Percentiles rank a stretch among this genome's conserved stretches.
phyloP scores from a whole-genome alignment of 2,797 vertebrate species.

The Diceros bicornis region DNA sequence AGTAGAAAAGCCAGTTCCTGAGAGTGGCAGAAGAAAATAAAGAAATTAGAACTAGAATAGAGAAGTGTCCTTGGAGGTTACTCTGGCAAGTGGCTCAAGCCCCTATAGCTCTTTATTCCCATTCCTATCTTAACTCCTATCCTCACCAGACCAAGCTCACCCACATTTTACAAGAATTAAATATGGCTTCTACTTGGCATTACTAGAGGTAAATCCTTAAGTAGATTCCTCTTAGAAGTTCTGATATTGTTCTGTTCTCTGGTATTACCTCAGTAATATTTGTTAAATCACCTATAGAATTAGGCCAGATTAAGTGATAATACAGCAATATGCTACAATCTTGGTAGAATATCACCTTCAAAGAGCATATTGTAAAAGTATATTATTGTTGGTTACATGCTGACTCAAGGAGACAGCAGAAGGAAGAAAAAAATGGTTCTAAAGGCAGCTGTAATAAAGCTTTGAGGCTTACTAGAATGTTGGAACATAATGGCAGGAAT shows the following conservation, averaged over 20 bases:
- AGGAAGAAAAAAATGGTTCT: not conserved
- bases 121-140: not conserved
- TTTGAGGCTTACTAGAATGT: not conserved
- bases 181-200: not conserved
- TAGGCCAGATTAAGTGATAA: not conserved
- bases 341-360: not conserved
- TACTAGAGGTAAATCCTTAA: constrained; percentile 25
- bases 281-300: not conserved
- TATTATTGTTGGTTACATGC: constrained; percentile 5
- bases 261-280: not conserved
- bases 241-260: not conserved
- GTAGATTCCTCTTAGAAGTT: not conserved
- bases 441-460: constrained; percentile 10
- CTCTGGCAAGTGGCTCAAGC: not conserved
- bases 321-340: not conserved
- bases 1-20: not conserved
- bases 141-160: not conserved
- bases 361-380: constrained; percentile 4
- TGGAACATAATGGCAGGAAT: not conserved
- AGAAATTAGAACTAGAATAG: constrained; percentile 33
- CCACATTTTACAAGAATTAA: not conserved
- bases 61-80: not conserved
- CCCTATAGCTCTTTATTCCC: not conserved
- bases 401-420: not conserved
- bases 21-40: not conserved